Conservation (phyloP, 2,797 vertebrate species). For the Eulemur albifrons region DNA sequence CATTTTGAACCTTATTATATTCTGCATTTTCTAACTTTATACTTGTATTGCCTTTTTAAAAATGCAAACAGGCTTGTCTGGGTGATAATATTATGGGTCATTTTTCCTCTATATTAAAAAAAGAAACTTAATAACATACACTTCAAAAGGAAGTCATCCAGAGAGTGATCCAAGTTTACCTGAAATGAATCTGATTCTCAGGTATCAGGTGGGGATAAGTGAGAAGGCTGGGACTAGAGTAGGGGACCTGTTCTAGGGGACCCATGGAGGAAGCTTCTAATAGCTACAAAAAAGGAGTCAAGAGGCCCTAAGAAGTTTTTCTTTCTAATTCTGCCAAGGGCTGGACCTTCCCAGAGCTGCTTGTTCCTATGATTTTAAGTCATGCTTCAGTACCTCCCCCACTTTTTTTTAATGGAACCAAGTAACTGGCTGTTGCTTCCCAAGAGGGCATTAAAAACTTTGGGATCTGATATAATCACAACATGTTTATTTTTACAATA, state of each 20-base stretch:
- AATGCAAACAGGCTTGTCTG: neutral
- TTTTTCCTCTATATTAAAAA: slow-evolving; percentile 1
- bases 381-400: neutral
- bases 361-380: slow-evolving; percentile 1
- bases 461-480: neutral
- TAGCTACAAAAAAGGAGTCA: neutral
- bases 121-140: neutral
- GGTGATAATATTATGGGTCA: neutral
- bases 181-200: neutral
- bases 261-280: neutral
- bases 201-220: neutral
- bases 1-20: neutral
- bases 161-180: neutral
- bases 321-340: slow-evolving; percentile 9
- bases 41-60: neutral
- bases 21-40: neutral
- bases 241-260: neutral
- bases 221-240: neutral
- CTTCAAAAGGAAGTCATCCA: neutral
- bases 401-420: neutral
- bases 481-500: slow-evolving; percentile 6
- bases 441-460: slow-evolving; percentile 18
- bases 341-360: neutral
- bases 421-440: neutral
- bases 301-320: neutral